A percentile compares a stretch with the other conserved stretches of the same genome.
phyloP scores from a whole-genome alignment of 2,888 invertebrate genomes.

The Aplocera efformata region DNA sequence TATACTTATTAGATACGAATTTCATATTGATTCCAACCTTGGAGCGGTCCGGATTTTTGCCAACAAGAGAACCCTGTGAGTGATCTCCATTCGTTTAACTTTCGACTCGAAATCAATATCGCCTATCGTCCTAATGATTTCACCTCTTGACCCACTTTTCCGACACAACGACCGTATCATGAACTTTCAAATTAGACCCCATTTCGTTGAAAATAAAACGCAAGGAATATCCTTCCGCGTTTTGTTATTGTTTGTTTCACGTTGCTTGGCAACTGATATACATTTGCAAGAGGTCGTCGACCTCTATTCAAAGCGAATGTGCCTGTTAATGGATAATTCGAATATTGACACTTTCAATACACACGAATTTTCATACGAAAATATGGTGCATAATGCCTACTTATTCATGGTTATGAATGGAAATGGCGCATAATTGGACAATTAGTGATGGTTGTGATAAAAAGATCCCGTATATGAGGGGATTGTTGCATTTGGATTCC shows the following conservation, averaged over 20 bases:
- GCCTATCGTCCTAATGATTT: slow-evolving; percentile 38
- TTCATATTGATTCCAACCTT: too few relatives aligned
- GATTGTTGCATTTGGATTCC: not conserved
- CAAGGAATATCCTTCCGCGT: slow-evolving; percentile 16
- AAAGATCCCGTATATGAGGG: not conserved
- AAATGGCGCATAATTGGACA: slow-evolving; percentile 20
- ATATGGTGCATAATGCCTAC: slow-evolving; percentile 15
- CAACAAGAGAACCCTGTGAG: not conserved
- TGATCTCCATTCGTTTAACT: not conserved
- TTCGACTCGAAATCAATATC: slow-evolving; percentile 38
- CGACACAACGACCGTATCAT: slow-evolving; percentile 15
- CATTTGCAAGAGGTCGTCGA: slow-evolving; percentile 41
- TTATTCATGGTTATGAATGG: slow-evolving; percentile 18
- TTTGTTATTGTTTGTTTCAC: slow-evolving; percentile 51
- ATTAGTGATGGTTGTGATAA: slow-evolving; percentile 8
- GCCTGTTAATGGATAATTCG: slow-evolving; percentile 8
- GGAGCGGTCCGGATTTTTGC: too few relatives aligned
- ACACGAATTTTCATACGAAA: slow-evolving; percentile 14
- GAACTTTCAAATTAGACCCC: slow-evolving; percentile 30
- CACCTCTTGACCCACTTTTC: slow-evolving; percentile 45
- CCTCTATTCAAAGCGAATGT: slow-evolving; percentile 34
- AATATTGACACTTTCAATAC: not conserved
- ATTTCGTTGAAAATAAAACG: slow-evolving; percentile 29
- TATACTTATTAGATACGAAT: too few relatives aligned
- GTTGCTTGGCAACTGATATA: slow-evolving; percentile 56